Evolutionary conservation across 2,888 invertebrate genomes (phyloP), one percentile per base, ranked within the genome.

Genomic region (Phrixothrix hirtus): DNA sequence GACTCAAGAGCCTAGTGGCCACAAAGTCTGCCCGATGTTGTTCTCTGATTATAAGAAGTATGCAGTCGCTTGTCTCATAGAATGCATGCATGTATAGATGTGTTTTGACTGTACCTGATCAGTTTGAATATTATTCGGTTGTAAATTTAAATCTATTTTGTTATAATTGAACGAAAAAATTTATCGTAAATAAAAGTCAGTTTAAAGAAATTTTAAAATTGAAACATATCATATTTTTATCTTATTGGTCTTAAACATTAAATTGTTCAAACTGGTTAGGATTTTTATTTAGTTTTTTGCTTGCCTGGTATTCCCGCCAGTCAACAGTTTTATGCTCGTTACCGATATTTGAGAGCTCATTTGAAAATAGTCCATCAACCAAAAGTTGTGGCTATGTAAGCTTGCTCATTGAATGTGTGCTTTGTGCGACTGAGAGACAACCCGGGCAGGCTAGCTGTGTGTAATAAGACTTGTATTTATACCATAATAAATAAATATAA

Each of bases 11-110:
- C 83, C 83, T 83, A 83, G 83, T 83, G 83, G 80, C 81, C 81
- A 79, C 82, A 82, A 78, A 81, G 82, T 81, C 83, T 83, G 82
- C 83, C 83, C 81, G 83, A 83, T 73, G 82, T 83, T 79, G 83
- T 83, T 78, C 83, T 83, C 79, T 83, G 75, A 77, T 76, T 70
- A 57, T 77, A 70, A 68, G 67, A 65, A 59, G 36, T 59, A 55
- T 53, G 59, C 44, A 49, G 50, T 68, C 67, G 69, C 71, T 71
- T 71, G 71, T 72, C 70, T 71, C 69, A 64, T 65, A 60, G 59
- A 41, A 30, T 55, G 57, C 38, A 57, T 63, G 61, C 52, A 70
- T 65, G 54, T 67, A 57, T 65, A 65, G 66, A 36, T 63, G 63
- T 56, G 60, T 64, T 66, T 56, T 64, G 67, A 56, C 63, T 67